A percentile compares a stretch with the other conserved stretches of the same genome.
These are phyloP conservation scores for Heliangelus exortis DNA, from an alignment of 2,797 vertebrate genomes.

Conservation along the genomic window DNA sequence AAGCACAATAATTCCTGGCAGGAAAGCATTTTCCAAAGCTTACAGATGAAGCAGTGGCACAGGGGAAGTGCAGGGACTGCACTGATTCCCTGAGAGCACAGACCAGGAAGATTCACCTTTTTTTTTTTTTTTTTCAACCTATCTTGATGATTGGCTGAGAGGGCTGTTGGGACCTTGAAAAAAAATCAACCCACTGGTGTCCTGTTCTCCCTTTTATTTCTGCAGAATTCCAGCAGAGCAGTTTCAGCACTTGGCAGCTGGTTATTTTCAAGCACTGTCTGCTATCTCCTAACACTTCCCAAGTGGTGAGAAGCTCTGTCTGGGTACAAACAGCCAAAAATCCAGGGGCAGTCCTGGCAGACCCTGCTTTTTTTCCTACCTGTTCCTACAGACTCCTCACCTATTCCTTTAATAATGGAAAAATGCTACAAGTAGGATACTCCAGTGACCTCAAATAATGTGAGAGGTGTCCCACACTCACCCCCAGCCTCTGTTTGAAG, in stretches of 20 bases:
- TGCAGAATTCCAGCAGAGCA: neutral
- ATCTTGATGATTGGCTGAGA: neutral
- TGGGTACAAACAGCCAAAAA: neutral
- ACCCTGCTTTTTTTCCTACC: neutral
- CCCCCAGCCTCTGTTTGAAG: neutral
- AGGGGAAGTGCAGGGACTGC: neutral
- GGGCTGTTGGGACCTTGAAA: neutral
- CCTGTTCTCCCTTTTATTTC: neutral
- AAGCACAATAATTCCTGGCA: neutral
- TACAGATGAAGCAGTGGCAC: neutral
- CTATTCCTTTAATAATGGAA: neutral
- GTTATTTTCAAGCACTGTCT: neutral
- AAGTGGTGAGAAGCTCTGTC: rapidly evolving
- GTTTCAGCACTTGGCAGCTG: rapidly evolving
- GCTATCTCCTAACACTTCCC: neutral
- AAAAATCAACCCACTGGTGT: neutral
- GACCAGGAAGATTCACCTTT: neutral
- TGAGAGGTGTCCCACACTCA: neutral
- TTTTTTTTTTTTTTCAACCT: neutral
- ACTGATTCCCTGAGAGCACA: neutral
- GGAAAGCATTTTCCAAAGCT: neutral
- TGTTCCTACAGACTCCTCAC: too few species aligned
- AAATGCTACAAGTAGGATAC: neutral
- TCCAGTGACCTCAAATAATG: neutral
- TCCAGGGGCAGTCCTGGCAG: neutral